A percentile compares a stretch with the other conserved stretches of the same genome.
Conservation (phyloP, 2,113 vertebrate species). For the Rhagologus leucostigma region DNA sequence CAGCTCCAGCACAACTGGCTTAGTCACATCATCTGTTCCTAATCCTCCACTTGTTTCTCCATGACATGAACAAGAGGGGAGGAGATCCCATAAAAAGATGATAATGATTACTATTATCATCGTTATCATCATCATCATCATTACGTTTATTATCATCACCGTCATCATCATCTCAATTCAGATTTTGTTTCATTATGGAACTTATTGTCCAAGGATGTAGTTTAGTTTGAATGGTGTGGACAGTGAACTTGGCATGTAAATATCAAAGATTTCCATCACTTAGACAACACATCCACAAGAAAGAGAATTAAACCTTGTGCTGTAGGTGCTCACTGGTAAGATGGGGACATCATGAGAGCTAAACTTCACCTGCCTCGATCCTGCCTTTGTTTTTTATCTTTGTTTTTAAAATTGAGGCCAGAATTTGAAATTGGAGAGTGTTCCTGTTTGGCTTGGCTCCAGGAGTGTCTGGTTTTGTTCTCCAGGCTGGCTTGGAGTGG, state of each 20-base stretch:
- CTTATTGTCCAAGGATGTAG: background rate
- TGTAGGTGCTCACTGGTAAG: background rate
- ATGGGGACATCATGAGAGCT: background rate
- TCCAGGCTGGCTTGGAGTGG: background rate
- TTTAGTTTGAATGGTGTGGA: background rate
- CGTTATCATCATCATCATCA: fast-evolving
- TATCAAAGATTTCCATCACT: background rate
- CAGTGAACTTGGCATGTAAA: background rate
- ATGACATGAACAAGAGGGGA: background rate
- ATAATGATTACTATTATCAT: fast-evolving
- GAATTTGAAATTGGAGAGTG: background rate
- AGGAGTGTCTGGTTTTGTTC: background rate
- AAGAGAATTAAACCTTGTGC: background rate
- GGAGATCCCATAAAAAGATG: background rate
- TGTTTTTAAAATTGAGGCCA: background rate
- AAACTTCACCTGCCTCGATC: background rate
- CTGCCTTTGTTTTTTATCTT: background rate
- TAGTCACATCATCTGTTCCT: background rate
- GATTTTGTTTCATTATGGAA: background rate
- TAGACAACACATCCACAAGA: background rate
- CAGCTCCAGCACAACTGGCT: background rate
- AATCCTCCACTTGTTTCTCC: background rate
- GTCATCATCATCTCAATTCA: background rate
- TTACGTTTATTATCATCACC: background rate
- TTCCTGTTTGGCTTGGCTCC: background rate